Base-by-base conservation (phyloP, 2,888 invertebrate genomes). In the Spicauda simplicius region DNA sequence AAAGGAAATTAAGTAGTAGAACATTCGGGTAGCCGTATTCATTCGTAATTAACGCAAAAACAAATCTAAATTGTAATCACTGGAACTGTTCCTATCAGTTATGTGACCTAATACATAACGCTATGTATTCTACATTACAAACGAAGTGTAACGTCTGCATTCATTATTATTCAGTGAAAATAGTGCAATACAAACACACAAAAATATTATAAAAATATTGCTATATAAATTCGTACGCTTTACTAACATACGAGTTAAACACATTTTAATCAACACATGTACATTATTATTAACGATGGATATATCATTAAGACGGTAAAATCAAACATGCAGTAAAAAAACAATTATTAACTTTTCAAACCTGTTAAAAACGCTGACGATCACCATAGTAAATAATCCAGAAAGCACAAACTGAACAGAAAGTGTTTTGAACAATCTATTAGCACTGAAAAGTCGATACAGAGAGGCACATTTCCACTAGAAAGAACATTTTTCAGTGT, bases 341-440 rank as follows among this genome's bases (percentile, higher is more conserved):
- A 2, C 33, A 33, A 37, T 37, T 12, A 37, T 11, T 45, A n/a
- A 45, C 5, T 45, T 45, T 55, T 14, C 90, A 86, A 79, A 92
- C 92, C 92, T 92, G 87, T 90, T 93, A 82, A 93, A 93, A 80
- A 93, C 92, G 83, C 92, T 87, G 83, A 93, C 91, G 81, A 93
- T 92, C 83, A 93, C 92, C 92, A 93, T 93, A 86, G 82, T 91
- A 86, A 88, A 88, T 82, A 88, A 91, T 90, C 91, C 91, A 84
- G 80, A 73, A 74, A 73, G 75, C 65, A 71, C 72, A 69, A 72
- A 74, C 69, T 45, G 45, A 45, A 77, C 74, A 71, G 48, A 76
- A 68, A 74, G 74, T 77, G 77, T 77, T 77, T 76, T 74, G 75
- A 76, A 74, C 75, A 82, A 86, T 87, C 82, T 80, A 82, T 87